Evolutionary conservation across 2,797 vertebrate genomes (phyloP).

Genomic region (Pseudochirops cupreus): DNA sequence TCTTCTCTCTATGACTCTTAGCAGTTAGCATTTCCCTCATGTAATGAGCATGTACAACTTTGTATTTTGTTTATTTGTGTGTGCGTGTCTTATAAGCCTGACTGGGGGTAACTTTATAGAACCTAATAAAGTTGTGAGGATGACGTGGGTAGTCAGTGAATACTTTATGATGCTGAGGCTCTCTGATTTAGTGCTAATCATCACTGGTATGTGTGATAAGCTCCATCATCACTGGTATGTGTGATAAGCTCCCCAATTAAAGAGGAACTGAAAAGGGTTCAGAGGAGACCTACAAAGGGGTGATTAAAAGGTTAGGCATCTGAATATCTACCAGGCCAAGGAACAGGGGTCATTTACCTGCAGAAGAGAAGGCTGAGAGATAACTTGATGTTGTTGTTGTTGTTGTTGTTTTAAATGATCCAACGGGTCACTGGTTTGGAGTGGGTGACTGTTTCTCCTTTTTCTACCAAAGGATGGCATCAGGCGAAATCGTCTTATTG

Average conservation of each 20-base stretch:
- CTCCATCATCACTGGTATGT: not conserved
- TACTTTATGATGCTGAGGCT: constrained; percentile 8
- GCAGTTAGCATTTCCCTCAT: not conserved
- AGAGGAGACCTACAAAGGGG: constrained; percentile 9
- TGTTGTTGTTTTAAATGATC: not conserved
- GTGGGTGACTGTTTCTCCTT: not conserved
- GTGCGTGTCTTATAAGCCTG: not conserved
- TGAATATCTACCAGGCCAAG: not conserved
- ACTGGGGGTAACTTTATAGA: constrained; percentile 21
- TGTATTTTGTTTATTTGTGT: not conserved
- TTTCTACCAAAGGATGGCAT: not conserved
- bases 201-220: not conserved
- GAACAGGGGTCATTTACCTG: not conserved
- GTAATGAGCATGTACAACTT: not conserved
- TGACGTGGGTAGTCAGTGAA: not conserved
- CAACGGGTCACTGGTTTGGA: not conserved
- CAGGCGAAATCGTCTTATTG: not conserved
- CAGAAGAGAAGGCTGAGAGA: constrained; percentile 9
- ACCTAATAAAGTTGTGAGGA: not conserved
- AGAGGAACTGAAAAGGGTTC: constrained; percentile 15
- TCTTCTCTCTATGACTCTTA: not conserved
- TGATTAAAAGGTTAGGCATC: constrained; percentile 1
- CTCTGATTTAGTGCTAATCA: not conserved
- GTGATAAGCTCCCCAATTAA: constrained; percentile 10
- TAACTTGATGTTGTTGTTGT: not conserved